These are phyloP conservation scores for Cryptoleucopteryx plumbea DNA, from an alignment of 2,113 vertebrate genomes.

Conservation along the genomic window DNA sequence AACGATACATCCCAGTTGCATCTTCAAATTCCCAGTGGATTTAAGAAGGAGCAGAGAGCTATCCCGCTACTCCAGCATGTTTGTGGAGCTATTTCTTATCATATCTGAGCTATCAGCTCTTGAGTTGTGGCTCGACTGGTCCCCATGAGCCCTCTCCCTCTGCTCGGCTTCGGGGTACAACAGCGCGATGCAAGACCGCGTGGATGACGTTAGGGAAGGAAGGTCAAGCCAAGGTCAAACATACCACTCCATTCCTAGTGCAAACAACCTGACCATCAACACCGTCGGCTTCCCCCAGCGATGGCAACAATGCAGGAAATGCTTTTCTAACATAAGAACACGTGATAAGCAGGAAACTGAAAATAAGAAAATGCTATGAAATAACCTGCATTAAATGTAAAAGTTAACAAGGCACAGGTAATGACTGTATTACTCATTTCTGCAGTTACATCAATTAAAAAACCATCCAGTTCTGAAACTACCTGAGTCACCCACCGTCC, in stretches of 20 bases:
- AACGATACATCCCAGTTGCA: not conserved
- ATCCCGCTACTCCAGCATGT: not conserved
- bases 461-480: not conserved
- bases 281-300: not conserved
- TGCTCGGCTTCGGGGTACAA: not conserved
- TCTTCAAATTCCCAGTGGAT: not conserved
- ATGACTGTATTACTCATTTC: not conserved
- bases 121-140: accelerated
- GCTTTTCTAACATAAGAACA: not conserved
- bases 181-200: not conserved
- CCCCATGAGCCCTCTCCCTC: not conserved
- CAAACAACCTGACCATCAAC: not conserved
- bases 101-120: not conserved
- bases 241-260: not conserved
- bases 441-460: not conserved
- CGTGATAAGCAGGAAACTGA: not conserved
- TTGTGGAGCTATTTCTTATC: not conserved
- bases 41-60: not conserved
- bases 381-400: not conserved
- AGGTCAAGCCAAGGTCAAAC: not conserved
- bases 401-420: not conserved
- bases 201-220: not conserved
- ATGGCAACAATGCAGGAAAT: not conserved
- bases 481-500: not conserved
- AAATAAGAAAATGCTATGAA: not conserved